phyloP scores from a whole-genome alignment of 2,113 vertebrate species.

The Acinonyx jubatus region DNA sequence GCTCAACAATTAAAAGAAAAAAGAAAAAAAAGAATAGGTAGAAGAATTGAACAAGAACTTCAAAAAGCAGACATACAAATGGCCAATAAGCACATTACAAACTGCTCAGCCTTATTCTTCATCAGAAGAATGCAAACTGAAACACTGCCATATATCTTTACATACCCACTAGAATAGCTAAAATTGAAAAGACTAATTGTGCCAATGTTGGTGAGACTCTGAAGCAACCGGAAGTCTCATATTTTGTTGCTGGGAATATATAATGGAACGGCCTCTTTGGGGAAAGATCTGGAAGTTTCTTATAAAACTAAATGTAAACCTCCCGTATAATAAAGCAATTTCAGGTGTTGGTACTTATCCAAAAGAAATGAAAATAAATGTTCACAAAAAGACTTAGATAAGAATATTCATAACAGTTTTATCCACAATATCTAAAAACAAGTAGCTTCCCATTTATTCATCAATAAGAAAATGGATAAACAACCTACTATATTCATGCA shows the following conservation, averaged over 20 bases:
- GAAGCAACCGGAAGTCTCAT: not conserved
- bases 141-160: not conserved
- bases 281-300: not conserved
- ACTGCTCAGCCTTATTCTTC: not conserved
- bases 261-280: not conserved
- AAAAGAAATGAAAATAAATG: slow-evolving; percentile 22
- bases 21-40: not conserved
- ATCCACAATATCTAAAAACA: not conserved
- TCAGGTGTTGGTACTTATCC: not conserved
- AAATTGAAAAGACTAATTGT: not conserved
- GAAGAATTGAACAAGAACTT: not conserved
- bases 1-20: not conserved
- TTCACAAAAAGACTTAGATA: not conserved
- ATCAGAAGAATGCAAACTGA: not conserved
- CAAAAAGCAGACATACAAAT: not conserved
- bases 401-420: not conserved
- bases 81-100: not conserved
- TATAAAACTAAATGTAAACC: slow-evolving; percentile 30
- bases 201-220: not conserved
- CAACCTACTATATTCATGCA: not conserved
- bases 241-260: not conserved
- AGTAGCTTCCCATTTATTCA: not conserved
- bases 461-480: not conserved
- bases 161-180: not conserved
- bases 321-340: not conserved